Evolutionary conservation across 92 coral and sea anemone genomes (phyloP).

Genomic region (Plumapathes pennacea): DNA sequence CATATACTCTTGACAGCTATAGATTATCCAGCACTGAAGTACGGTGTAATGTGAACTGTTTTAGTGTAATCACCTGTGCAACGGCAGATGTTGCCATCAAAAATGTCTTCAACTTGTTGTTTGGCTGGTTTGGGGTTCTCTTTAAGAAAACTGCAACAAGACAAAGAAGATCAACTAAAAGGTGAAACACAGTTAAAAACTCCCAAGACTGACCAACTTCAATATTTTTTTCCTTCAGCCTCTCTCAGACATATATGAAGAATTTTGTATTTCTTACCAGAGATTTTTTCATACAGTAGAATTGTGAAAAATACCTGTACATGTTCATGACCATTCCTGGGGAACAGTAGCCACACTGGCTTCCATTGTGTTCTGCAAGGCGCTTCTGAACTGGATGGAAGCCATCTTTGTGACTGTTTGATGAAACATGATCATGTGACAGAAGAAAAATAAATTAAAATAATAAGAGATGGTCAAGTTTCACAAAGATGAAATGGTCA

Average conservation of each 20-base stretch:
- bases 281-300: too few species aligned
- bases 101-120: constrained; percentile 81
- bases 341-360: constrained; percentile 95
- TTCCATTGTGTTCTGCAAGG: constrained; percentile 89
- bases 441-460: neutral
- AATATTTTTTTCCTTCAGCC: too few species aligned
- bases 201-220: too few species aligned
- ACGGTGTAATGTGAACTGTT: too few species aligned
- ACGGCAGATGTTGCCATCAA: constrained; percentile 92
- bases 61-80: constrained; percentile 71
- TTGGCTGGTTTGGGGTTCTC: constrained; percentile 61
- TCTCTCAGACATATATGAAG: too few species aligned
- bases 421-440: too few species aligned
- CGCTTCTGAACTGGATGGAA: constrained; percentile 91
- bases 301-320: constrained; percentile 81
- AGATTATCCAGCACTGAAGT: neutral
- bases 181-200: neutral
- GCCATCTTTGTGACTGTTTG: constrained; percentile 66
- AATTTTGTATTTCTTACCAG: too few species aligned
- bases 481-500: too few species aligned
- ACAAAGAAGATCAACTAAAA: neutral
- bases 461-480: too few species aligned
- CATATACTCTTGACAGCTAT: neutral
- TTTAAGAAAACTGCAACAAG: constrained; percentile 55
- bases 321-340: constrained; percentile 97